Percentiles rank a stretch among this genome's conserved stretches.
phyloP scores from a whole-genome alignment of 2,797 vertebrate genomes.

The Sebastiscus albofasciatus region DNA sequence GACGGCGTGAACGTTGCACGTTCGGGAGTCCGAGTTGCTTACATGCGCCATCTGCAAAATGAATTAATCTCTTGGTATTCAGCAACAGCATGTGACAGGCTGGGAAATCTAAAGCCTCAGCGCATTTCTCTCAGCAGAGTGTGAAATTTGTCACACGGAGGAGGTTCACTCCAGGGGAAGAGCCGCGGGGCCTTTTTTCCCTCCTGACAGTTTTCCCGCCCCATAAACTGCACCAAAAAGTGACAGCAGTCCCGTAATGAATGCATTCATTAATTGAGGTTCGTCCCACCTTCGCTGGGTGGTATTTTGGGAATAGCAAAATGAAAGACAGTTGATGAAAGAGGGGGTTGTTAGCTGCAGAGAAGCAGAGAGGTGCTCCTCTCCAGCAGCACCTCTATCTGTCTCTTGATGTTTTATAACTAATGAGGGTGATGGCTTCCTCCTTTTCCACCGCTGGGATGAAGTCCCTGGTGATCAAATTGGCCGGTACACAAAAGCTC shows the following conservation, averaged over 20 bases:
- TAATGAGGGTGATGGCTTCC: conserved; percentile 53
- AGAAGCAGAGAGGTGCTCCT: conserved; percentile 40
- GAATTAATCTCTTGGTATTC: conserved; percentile 66
- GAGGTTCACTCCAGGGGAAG: conserved; percentile 63
- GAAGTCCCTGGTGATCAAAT: conserved; percentile 18
- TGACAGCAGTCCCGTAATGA: conserved; percentile 48
- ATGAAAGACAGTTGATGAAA: conserved; percentile 50
- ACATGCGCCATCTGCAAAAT: conserved; percentile 56
- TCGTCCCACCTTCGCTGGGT: conserved; percentile 37
- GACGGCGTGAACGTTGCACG: conserved; percentile 10
- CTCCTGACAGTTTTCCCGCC: conserved; percentile 48
- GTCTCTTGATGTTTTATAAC: conserved; percentile 61
- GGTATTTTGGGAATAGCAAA: conserved; percentile 49
- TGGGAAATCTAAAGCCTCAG: conserved; percentile 69
- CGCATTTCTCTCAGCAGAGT: conserved; percentile 68
- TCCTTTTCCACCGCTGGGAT: conserved; percentile 22
- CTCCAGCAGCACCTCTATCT: conserved; percentile 25
- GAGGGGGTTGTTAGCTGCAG: conserved; percentile 34
- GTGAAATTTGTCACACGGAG: conserved; percentile 76
- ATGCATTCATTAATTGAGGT: conserved; percentile 54
- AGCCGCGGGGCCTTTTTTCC: conserved; percentile 47
- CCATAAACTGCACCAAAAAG: conserved; percentile 62
- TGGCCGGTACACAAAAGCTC: conserved; percentile 28
- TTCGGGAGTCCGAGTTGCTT: conserved; percentile 45
- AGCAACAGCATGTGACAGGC: conserved; percentile 64